These are phyloP conservation scores for Rhodophaea formosa DNA, from an alignment of 2,888 invertebrate genomes.

Conservation along the genomic window DNA sequence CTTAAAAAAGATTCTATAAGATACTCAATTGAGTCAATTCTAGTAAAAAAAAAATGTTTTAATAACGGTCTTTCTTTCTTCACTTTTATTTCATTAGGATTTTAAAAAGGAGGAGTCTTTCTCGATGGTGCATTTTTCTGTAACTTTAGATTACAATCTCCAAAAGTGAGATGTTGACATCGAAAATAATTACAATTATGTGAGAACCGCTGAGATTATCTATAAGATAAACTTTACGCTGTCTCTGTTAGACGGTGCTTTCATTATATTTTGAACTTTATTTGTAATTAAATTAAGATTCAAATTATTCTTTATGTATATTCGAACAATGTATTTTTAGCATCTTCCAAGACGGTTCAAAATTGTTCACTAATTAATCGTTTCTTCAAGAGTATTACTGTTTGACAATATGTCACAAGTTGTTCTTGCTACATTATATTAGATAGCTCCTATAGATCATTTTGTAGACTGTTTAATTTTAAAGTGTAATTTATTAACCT, in stretches of 20 bases:
- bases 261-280: neutral
- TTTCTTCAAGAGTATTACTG: conserved; percentile 35
- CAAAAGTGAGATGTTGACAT: conserved; percentile 19
- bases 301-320: neutral
- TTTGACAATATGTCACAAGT: conserved; percentile 43
- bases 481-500: neutral
- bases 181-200: conserved; percentile 20
- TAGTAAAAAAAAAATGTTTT: too few relatives aligned
- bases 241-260: neutral
- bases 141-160: neutral
- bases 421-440: conserved; percentile 20
- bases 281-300: neutral
- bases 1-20: neutral
- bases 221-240: conserved; percentile 5
- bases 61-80: too few relatives aligned
- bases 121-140: too few relatives aligned
- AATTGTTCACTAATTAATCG: conserved; percentile 45
- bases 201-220: neutral
- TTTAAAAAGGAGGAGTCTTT: too few relatives aligned
- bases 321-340: conserved; percentile 21
- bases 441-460: conserved; percentile 25
- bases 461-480: conserved; percentile 1
- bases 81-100: too few relatives aligned
- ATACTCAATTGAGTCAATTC: too few relatives aligned
- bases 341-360: conserved; percentile 33